Conservation (phyloP, 2,888 invertebrate genomes). For the Therioaphis trifolii region DNA sequence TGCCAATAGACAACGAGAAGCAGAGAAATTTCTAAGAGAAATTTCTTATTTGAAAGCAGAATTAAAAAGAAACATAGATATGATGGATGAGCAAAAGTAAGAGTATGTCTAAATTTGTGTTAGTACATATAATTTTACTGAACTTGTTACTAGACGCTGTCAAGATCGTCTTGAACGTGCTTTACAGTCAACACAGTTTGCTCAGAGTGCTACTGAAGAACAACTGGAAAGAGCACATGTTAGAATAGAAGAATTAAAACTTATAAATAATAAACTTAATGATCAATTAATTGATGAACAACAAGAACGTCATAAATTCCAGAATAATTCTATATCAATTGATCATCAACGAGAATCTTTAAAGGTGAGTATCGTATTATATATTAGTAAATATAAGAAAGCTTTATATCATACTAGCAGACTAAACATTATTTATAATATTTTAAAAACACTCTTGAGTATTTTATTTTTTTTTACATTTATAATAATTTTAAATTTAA, state of each 20-base stretch:
- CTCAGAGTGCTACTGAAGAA: conserved; percentile 56
- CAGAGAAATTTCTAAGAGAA: conserved; percentile 41
- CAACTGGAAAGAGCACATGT: conserved; percentile 40
- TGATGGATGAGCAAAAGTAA: conserved; percentile 58
- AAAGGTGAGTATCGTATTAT: conserved; percentile 9
- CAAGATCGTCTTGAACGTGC: conserved; percentile 55
- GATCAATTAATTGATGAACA: conserved; percentile 53
- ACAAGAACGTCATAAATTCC: conserved; percentile 50
- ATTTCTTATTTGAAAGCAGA: conserved; percentile 45
- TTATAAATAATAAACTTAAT: conserved; percentile 54
- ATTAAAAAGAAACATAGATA: conserved; percentile 25
- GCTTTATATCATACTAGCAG: not conserved
- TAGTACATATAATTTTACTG: not conserved
- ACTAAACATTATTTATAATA: not conserved
- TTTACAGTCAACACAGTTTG: conserved; percentile 56
- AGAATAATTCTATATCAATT: conserved; percentile 26
- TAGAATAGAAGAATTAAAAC: conserved; percentile 54
- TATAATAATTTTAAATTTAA: not conserved
- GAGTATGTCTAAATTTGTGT: not conserved
- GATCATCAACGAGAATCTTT: conserved; percentile 49
- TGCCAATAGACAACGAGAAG: conserved; percentile 37
- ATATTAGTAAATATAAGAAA: not conserved
- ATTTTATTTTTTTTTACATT: too few species aligned
- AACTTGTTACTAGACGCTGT: conserved; percentile 14
- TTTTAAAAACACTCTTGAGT: not conserved